Base-by-base conservation (phyloP, 2,888 invertebrate species). In the Lacanobia wlatinum region DNA sequence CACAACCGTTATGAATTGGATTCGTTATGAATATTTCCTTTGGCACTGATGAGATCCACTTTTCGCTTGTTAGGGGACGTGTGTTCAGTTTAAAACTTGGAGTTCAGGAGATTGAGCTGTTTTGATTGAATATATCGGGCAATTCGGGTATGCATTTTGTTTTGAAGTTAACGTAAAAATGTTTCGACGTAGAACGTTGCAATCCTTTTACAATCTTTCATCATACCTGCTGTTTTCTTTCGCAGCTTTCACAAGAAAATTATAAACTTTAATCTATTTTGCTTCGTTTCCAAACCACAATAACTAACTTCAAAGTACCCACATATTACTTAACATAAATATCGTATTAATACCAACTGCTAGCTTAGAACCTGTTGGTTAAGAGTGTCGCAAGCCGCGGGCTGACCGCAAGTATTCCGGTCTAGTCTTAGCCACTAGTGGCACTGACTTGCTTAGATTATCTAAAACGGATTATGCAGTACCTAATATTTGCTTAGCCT, bases 1-100 rank as follows among this genome's bases (percentile, higher is more conserved):
- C 77, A 83, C 63, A 81, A 73, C 70, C 71, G 78, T 83, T 67
- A 76, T 78, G 85, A 84, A 85, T 84, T 79, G 81, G 67, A 79
- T 84, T 86, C 85, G 87, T 86, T 86, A 86, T 72, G 76, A 77
- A 77, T 84, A 77, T 86, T 80, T 84, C 80, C 75, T 84, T 76
- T 73, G 62, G 58, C 28, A 62, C 59, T 84, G 78, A 77, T 72
- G 80, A 82, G 82, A 86, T 85, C 76, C 75, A 80, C 77, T 84
- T 87, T 79, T 82, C 83, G 78, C 82, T 86, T 82, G 76, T 76
- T 80, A 75, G 60, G 67, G 64, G 55, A 58, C 79, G 53, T 81
- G 73, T 78, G 69, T 77, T 74, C 64, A 79, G 63, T 74, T 76
- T 65, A 70, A 59, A 72, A 67, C 64, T 71, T 43, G 7, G 18